Base-by-base conservation (phyloP, 2,888 invertebrate genomes). In the Parnassius orleans region DNA sequence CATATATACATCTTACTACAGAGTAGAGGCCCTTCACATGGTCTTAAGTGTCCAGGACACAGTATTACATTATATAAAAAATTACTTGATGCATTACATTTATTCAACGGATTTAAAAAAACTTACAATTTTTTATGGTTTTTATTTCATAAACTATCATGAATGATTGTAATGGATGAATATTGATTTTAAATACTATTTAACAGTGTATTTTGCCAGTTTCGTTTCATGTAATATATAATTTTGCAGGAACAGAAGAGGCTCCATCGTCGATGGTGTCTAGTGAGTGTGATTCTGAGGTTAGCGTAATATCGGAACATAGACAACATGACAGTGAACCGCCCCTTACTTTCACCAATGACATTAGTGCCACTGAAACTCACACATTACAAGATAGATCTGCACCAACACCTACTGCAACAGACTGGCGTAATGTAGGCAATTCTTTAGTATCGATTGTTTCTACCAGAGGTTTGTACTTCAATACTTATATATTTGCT, bases 201-300 rank as follows among this genome's bases (percentile, higher is more conserved):
- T 7, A 33, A 5, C 33, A 0, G 33, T 5, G 33, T 7, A 33
- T 7, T 33, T 24, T 33, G 3, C 33, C 33, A 33, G 5, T 33
- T 33, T 33, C 33, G 33, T 33, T 33, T 33, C 7, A 33, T 7
- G 5, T 33, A 33, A 33, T 33, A 7, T 33, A 33, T 52, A 52
- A n/a, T 42, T 50, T 46, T 54, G 75, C 79, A 68, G 87, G 84
- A 7, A 79, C 81, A n/a, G 90, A 90, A 69, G 90, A 90, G 63
- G 84, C 90, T n/a, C 87, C 88, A 12, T 87, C 89, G 11, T 90
- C 90, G 2, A 87, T 91, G 87, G 89, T 90, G 46, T 90, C 90
- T 2, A 90, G 90, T 59, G 91, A 91, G 66, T 88, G 87, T 2
- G 90, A 91, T 66, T 91, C 90, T 0, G 91, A 90, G 60, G 86